Evolutionary conservation across 1,140 invertebrate genomes (phyloP), one percentile per base, ranked within the genome.

Genomic region (Meteorus sp.): DNA sequence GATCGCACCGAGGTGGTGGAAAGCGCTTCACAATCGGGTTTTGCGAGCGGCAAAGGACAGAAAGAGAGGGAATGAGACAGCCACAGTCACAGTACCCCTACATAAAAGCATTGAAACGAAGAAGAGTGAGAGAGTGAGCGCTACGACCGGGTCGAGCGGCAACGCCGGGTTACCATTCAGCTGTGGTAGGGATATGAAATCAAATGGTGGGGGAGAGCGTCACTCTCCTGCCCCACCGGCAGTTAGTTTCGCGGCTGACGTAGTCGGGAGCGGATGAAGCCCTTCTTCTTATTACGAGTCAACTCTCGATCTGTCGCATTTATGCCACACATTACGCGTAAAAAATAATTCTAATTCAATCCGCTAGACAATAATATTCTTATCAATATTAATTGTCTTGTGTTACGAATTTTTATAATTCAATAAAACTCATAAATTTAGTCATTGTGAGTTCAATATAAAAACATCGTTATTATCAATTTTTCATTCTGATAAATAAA

Each of bases 161-260:
- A 47, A 59, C 48, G 44, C 39, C 47, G 54, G 53, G 57, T 56
- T 56, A 59, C 43, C 54, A 53, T 47, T 13, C 31, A 58, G 56
- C 50, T 15, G 20, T 23, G 51, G 35, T 51, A 31, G 41, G 35
- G 51, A 23, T 52, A 56, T 22, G 11, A 33, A 56, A n/a, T 11
- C 25, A 23, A 5, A 29, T 44, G 41, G 55, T 55, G 61, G 61
- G 57, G 73, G 72, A 66, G 63, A 60, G 59, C 56, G 72, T 73
- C 69, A 70, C 76, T 72, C 73, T 71, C 68, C 67, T 61, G 66
- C 61, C 66, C 71, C 71, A 63, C 29, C 67, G 66, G 66, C 61
- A 64, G 66, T 76, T 71, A 76, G 75, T 77, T 74, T 72, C 71
- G 66, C 69, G 72, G 75, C 67, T 72, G 75, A 73, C 72, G 69